Evolutionary conservation across 2,113 vertebrate species (phyloP), one percentile per base, ranked within the genome.

Genomic region (Orthonyx spaldingii): DNA sequence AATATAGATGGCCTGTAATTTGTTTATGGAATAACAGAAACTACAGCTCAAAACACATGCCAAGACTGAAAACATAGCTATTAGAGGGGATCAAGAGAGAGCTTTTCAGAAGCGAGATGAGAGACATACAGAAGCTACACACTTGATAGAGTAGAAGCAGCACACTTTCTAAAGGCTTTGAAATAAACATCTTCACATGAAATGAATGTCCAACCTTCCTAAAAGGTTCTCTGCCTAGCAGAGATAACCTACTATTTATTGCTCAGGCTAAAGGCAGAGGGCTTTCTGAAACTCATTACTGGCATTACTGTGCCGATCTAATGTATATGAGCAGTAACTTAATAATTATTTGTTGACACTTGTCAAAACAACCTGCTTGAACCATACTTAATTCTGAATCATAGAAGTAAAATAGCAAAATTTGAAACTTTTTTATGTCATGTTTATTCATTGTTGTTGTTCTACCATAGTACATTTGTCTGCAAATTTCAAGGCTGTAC

Each of bases 391-490:
- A 68, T 8, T 76, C 49, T 53, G 44, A 84, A 86, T 47, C 41
- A 89, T 4, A 56, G 28, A 93, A 93, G 87, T 37, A 92, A 93
- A 94, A 81, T 66, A 89, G 60, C 35, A 87, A 64, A 92, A 84
- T 89, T 92, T 63, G 76, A 81, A 87, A 81, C 17, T 84, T 95
- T 95, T 94, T 37, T 3, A 92, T 68, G 76, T 90, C 52, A 56
- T 16, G 33, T 97, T 97, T 97, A 97, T 97, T 97, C 55, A 56
- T 78, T 70, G 47, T 47, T 68, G 13, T 56, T 96, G 32, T 87
- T 94, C 68, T 94, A 92, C 80, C 5, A 0, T 74, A 90, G 60
- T 93, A 96, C 86, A 94, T 91, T 94, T 84, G 35, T 93, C 86
- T 95, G 93, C 22, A 22, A 81, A 88, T 88, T 93, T 84, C 83